Conservation (phyloP, 1,140 invertebrate species). For the Mya arenaria region DNA sequence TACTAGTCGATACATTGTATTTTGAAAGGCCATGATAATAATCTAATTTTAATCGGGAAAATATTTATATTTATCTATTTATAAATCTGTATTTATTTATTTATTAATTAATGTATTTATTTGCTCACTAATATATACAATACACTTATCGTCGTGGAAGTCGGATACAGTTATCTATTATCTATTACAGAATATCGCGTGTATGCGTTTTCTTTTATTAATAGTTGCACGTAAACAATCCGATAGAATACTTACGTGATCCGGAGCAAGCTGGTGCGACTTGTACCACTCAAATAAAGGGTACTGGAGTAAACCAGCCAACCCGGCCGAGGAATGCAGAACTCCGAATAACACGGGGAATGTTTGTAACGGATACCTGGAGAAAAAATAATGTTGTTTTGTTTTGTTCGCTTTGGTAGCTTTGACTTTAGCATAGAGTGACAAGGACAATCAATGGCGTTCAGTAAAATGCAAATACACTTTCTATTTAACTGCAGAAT, state of each 20-base stretch:
- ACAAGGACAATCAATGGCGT: too few relatives aligned
- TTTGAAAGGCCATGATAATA: too few relatives aligned
- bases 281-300: slow-evolving; percentile 40
- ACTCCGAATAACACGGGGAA: slow-evolving; percentile 41
- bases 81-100: neutral
- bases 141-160: neutral
- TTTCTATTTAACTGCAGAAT: too few relatives aligned
- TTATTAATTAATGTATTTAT: neutral
- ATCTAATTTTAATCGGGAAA: too few relatives aligned
- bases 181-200: neutral
- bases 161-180: neutral
- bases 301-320: slow-evolving; percentile 35
- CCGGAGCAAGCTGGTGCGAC: neutral
- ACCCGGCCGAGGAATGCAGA: slow-evolving; percentile 34
- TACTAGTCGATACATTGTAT: too few relatives aligned
- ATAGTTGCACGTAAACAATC: neutral
- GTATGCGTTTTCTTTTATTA: too few relatives aligned
- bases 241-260: slow-evolving; percentile 18
- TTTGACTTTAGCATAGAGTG: too few relatives aligned
- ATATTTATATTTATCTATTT: neutral
- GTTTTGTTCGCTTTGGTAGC: too few relatives aligned
- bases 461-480: too few relatives aligned
- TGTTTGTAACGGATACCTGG: slow-evolving; percentile 19
- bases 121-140: neutral
- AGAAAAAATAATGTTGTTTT: too few relatives aligned